Evolutionary conservation across 2,888 invertebrate species (phyloP), one percentile per base, ranked within the genome.

Genomic region (Tipula confusa): DNA sequence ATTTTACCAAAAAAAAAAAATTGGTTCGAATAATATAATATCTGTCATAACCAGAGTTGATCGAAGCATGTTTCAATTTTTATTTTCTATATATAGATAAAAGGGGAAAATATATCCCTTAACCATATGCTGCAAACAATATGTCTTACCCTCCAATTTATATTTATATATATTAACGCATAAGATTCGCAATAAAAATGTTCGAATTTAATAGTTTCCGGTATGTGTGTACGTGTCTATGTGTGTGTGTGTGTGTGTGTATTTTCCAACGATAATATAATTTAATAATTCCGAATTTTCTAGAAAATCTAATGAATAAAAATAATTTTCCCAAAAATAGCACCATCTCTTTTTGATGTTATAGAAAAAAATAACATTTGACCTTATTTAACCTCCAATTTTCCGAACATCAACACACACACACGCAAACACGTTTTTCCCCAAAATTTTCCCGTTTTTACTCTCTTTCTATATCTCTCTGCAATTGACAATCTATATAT

Each of bases 331-430:
- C 64, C 24, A 64, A 64, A 11, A 18, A 64, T 64, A 64, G 6
- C 24, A 64, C 24, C 64, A 64, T 64, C 64, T 64, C 64, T 64
- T 64, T 64, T 43, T 43, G 11, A 11, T 36, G 15, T 2, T 43
- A 43, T 3, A 11, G 9, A 64, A 43, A n/a, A 15, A 43, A 43
- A 43, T 43, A 43, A 43, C 4, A 15, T 64, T 64, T 64, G 64
- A 64, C 64, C 64, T 64, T 64, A 64, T 64, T 64, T 18, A 64
- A 64, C 64, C 64, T 64, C 64, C 64, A 64, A 24, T 64, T 64
- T 64, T 24, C 64, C 64, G 64, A 64, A 64, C 11, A 43, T 2
- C 11, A 7, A 64, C 64, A 64, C 24, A 64, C 64, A 64, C 11
- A 43, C 2, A 9, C 9, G 24, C 64, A 64, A 9, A 64, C 64